A percentile compares a stretch with the other conserved stretches of the same genome.
These are phyloP conservation scores for Neelides folsomi DNA, from an alignment of 2,888 invertebrate species.

Conservation along the genomic window DNA sequence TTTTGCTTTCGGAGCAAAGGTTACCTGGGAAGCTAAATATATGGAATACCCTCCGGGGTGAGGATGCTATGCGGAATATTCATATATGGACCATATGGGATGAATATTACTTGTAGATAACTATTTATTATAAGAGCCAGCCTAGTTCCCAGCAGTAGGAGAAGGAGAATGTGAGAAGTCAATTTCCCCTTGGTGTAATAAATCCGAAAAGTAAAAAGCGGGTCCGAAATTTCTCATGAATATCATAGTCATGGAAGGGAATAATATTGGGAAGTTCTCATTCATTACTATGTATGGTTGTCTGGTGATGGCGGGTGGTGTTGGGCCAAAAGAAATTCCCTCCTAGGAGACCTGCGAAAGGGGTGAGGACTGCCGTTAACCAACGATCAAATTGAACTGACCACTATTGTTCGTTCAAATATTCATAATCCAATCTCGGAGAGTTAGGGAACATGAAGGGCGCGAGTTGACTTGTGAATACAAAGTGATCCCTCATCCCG, in stretches of 20 bases:
- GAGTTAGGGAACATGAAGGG: slow-evolving; percentile 22
- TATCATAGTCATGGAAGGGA: slow-evolving; percentile 17
- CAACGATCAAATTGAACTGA: slow-evolving; percentile 22
- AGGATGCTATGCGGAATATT: too few relatives aligned
- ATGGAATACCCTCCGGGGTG: too few relatives aligned
- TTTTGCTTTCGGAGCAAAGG: too few relatives aligned
- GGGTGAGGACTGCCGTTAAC: background rate
- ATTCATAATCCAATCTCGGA: slow-evolving; percentile 32
- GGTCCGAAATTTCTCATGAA: slow-evolving; percentile 30
- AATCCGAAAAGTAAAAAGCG: slow-evolving; percentile 25
- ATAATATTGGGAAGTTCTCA: background rate
- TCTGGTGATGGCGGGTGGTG: background rate
- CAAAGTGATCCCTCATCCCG: background rate
- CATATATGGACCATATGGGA: too few relatives aligned
- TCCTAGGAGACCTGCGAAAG: background rate
- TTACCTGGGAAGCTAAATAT: too few relatives aligned
- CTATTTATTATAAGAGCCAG: slow-evolving; percentile 8
- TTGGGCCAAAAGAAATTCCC: background rate
- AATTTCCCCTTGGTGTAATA: slow-evolving; percentile 30
- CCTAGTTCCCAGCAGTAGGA: too few relatives aligned
- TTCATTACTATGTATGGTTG: background rate
- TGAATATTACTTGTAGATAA: slow-evolving; percentile 3
- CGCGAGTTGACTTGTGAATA: slow-evolving; percentile 11
- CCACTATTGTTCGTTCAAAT: slow-evolving; percentile 30
- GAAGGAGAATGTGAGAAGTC: slow-evolving; percentile 8